Percentiles rank a stretch among this genome's conserved stretches.
These are phyloP conservation scores for Epirrhoe tristata DNA, from an alignment of 2,888 invertebrate genomes.

Conservation along the genomic window DNA sequence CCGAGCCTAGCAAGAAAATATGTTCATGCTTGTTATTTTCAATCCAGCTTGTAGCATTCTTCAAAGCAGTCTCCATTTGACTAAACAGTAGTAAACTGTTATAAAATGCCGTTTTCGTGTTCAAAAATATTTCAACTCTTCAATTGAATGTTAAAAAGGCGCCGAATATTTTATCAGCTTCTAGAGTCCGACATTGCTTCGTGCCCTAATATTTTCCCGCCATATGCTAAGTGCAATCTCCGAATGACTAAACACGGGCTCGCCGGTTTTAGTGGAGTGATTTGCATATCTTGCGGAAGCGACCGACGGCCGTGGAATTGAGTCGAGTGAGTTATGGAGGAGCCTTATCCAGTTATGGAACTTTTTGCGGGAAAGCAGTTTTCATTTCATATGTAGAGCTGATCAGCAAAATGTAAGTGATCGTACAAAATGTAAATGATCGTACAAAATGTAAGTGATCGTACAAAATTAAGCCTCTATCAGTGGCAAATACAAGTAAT, in stretches of 20 bases:
- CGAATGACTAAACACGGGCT: background rate
- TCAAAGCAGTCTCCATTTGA: no score
- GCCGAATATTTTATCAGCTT: constrained; percentile 3
- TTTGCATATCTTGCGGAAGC: constrained; percentile 39
- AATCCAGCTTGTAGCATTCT: no score
- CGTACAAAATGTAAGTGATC: background rate
- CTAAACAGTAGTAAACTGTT: no score
- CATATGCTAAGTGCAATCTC: constrained; percentile 18
- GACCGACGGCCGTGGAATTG: constrained; percentile 30
- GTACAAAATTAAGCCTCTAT: no score
- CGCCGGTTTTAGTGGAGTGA: constrained; percentile 17
- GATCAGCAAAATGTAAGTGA: background rate
- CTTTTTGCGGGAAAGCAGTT: constrained; percentile 2
- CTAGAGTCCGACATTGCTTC: background rate
- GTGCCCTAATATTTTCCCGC: constrained; percentile 5
- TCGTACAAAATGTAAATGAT: no score
- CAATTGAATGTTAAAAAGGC: background rate
- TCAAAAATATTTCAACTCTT: background rate
- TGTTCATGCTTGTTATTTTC: no score
- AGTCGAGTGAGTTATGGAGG: constrained; percentile 34
- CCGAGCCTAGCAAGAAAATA: background rate
- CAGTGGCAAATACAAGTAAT: no score
- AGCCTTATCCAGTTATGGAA: background rate
- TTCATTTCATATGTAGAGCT: constrained; percentile 1
- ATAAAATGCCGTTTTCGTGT: background rate